Conservation (phyloP, 2,888 invertebrate species). For the Drosophila cracens region DNA sequence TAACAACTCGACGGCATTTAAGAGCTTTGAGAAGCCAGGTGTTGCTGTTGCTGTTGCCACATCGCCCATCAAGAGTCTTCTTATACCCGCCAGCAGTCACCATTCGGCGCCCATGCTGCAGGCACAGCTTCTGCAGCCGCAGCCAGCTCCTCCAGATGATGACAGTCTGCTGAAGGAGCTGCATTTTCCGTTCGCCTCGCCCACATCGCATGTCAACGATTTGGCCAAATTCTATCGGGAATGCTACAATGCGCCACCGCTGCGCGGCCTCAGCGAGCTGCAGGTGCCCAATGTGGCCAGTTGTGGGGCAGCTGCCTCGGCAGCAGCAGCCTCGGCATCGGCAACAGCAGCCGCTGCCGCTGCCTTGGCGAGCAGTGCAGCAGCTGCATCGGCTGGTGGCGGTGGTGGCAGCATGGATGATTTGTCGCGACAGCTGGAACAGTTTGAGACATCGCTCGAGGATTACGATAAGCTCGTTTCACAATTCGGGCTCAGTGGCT, state of each 20-base stretch:
- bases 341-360: slow-evolving; percentile 46
- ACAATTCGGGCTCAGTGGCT: slow-evolving; percentile 80
- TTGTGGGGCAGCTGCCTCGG: slow-evolving; percentile 41
- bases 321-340: slow-evolving; percentile 38
- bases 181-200: slow-evolving; percentile 85
- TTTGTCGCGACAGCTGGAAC: slow-evolving; percentile 84
- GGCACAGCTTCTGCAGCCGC: slow-evolving; percentile 39
- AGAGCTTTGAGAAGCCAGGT: slow-evolving; percentile 76
- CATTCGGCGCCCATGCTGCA: slow-evolving; percentile 51
- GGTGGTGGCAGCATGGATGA: slow-evolving; percentile 77
- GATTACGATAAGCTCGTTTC: slow-evolving; percentile 85
- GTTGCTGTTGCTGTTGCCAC: slow-evolving; percentile 21
- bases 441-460: slow-evolving; percentile 85
- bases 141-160: slow-evolving; percentile 77
- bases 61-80: slow-evolving; percentile 83
- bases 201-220: slow-evolving; percentile 84
- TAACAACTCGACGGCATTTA: slow-evolving; percentile 77
- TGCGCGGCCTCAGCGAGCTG: slow-evolving; percentile 75
- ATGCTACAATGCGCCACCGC: slow-evolving; percentile 84
- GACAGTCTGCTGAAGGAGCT: slow-evolving; percentile 84
- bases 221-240: slow-evolving; percentile 85
- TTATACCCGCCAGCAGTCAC: slow-evolving; percentile 75
- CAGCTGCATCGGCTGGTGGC: slow-evolving; percentile 18
- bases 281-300: slow-evolving; percentile 46
- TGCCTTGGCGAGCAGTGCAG: slow-evolving; percentile 42